phyloP scores from a whole-genome alignment of 2,113 vertebrate species.

The Seriola dumerili region DNA sequence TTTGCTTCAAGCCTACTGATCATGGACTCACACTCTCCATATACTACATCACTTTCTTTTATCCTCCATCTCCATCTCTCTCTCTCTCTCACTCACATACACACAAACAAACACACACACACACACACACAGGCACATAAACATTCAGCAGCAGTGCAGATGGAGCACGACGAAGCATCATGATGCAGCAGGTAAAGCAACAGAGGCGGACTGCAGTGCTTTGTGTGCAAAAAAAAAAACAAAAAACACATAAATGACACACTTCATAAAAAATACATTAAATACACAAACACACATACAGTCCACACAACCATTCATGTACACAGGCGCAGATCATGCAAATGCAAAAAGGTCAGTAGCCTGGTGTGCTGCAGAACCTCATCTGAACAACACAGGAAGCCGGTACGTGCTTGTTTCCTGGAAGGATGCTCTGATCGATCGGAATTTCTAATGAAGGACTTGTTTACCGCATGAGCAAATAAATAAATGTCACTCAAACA shows the following conservation, averaged over 20 bases:
- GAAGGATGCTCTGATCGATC: background rate
- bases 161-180: slow-evolving; percentile 48
- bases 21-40: slow-evolving; percentile 3
- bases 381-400: slow-evolving; percentile 25
- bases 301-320: background rate
- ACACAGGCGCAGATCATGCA: slow-evolving; percentile 45
- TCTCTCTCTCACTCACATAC: background rate
- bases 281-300: slow-evolving; percentile 8
- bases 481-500: background rate
- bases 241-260: background rate
- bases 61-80: background rate
- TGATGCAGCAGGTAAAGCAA: slow-evolving; percentile 37
- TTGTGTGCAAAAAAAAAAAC: background rate
- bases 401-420: slow-evolving; percentile 6
- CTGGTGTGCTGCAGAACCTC: slow-evolving; percentile 39
- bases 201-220: slow-evolving; percentile 34
- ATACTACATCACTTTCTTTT: slow-evolving; percentile 15
- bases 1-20: slow-evolving; percentile 30
- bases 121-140: background rate
- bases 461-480: background rate
- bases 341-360: slow-evolving; percentile 15
- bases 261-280: background rate
- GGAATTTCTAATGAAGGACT: background rate
- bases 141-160: slow-evolving; percentile 29
- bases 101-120: slow-evolving; percentile 1